Evolutionary conservation across 2,888 invertebrate genomes (phyloP).

Genomic region (Linnaemya tessellans): DNA sequence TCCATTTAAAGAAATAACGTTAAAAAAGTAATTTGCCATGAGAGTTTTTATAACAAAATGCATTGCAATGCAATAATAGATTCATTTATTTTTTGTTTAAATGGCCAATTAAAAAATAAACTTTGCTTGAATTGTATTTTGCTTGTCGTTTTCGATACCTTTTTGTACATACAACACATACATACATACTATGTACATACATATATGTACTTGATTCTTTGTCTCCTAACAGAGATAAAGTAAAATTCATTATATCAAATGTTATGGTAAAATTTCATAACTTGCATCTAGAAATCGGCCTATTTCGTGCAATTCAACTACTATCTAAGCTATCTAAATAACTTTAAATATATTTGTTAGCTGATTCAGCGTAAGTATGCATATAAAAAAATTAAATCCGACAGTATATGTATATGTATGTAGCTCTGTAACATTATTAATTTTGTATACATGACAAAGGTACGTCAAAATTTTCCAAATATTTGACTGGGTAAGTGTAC

Average conservation of each 20-base stretch:
- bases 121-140: conserved; percentile 66
- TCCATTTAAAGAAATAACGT: conserved; percentile 42
- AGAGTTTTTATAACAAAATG: conserved; percentile 49
- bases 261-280: background rate
- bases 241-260: conserved; percentile 33
- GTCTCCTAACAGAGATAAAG: conserved; percentile 53
- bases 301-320: conserved; percentile 1
- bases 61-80: conserved; percentile 51
- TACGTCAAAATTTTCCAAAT: background rate
- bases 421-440: background rate
- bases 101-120: conserved; percentile 56
- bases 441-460: background rate
- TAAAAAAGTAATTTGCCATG: conserved; percentile 47
- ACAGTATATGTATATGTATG: background rate
- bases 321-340: conserved; percentile 18
- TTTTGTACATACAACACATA: conserved; percentile 34
- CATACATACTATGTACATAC: conserved; percentile 31
- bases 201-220: conserved; percentile 44
- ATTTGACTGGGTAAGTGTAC: conserved; percentile 2
- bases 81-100: conserved; percentile 49
- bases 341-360: background rate
- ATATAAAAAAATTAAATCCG: background rate
- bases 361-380: conserved; percentile 24
- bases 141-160: conserved; percentile 55
- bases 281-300: conserved; percentile 9